Evolutionary conservation across 2,113 vertebrate species (phyloP), one percentile per base, ranked within the genome.

Genomic region (Balaenoptera acutorostrata): DNA sequence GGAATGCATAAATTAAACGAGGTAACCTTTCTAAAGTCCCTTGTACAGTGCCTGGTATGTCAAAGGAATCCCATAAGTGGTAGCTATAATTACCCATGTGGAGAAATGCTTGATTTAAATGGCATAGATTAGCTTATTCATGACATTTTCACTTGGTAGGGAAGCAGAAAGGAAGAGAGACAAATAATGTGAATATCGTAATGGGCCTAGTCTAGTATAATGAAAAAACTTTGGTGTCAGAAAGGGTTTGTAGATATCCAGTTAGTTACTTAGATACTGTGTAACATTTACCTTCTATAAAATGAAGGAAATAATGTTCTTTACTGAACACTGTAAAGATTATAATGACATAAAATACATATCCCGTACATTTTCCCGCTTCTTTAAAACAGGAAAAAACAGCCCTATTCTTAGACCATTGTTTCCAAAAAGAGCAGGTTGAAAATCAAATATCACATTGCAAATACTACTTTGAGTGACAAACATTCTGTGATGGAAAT

Each of bases 91-190:
- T 41, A 85, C 39, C 36, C 68, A 52, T 39, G 7, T 90, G 86
- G 84, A 44, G 59, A 85, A 95, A 89, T 33, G n/a, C 15, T 69
- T 89, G 82, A 91, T 77, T 96, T 82, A 95, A 71, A 78, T 31
- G 20, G 25, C 46, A 84, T 41, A 82, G 33, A 85, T 91, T 52
- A 63, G 55, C 12, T 96, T 80, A 36, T 44, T 90, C n/a, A 61
- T 80, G 49, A 69, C 44, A 74, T 64, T 59, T 90, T 92, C 49
- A 39, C 39, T 17, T 20, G 59, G 29, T 13, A 52, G 23, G 6
- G 18, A 82, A 82, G 25, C 31, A 83, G 52, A 69, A 90, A 92
- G 63, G 29, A 85, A 92, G 68, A n/a, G 61, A 66, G 36, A 71
- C 23, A 69, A 72, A 44, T 23, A 71, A 63, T 68, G 33, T n/a